Evolutionary conservation across 2,797 vertebrate genomes (phyloP), one percentile per base, ranked within the genome.

Genomic region (Syncerus caffer): DNA sequence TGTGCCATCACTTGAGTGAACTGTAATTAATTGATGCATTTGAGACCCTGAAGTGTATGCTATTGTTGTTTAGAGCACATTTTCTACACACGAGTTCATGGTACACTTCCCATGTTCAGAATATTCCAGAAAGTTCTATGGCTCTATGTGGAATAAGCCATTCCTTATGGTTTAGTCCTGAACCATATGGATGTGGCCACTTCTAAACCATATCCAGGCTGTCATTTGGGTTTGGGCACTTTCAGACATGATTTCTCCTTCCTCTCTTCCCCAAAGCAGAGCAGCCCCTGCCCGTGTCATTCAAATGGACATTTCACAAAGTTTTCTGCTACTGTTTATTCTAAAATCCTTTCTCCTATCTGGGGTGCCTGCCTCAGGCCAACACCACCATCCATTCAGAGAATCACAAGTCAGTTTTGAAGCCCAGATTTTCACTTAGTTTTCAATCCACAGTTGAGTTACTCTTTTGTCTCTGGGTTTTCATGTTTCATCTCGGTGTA

Each of bases 251-350:
- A 23, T 23, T 85, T 62, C 34, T 7, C 6, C n/a, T 2, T 45
- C 9, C 14, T 10, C 38, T 57, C 5, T 31, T 71, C 9, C 31
- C 8, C 3, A 0, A 0, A 1, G 1, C 2, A 13, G 2, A 19
- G 47, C 10, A 17, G 15, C 34, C 19, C 25, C 9, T 19, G 16
- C 0, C 23, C 7, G 3, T 10, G n/a, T 2, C 55, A 21, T 23
- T 16, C 16, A 23, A 47, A 13, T 4, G 14, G 27, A 51, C 25
- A 14, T 45, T 78, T 25, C 17, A 0, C 8, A 10, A n/a, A n/a
- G 34, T 38, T 7, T 8, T 50, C 31, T 29, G 10, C 34, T 53
- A 29, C 16, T 7, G 1, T 17, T 78, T 47, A 19, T 7, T 8
- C 51, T 38, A 74, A 88, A 83, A 85, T 38, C 38, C 50, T 57